phyloP scores from a whole-genome alignment of 2,888 invertebrate genomes.

The Allophyes oxyacanthae region DNA sequence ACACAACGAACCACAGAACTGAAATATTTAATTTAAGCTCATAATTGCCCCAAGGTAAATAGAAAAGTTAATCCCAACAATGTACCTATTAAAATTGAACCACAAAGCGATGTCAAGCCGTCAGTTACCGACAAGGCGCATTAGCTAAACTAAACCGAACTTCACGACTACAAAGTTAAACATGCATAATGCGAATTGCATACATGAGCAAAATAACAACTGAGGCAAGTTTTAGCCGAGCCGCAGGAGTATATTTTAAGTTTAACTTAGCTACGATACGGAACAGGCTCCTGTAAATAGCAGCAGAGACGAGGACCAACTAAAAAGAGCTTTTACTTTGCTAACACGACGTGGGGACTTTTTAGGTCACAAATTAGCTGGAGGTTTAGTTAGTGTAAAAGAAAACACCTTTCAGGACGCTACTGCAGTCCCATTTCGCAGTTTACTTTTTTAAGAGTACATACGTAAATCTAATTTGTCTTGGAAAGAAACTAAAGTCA shows the following conservation, averaged over 20 bases:
- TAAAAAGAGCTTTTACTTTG: slow-evolving; percentile 16
- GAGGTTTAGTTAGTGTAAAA: neutral
- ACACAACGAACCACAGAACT: no score
- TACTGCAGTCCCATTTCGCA: neutral
- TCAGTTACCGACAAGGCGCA: slow-evolving; percentile 36
- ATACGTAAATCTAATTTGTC: no score
- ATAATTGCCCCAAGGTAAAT: neutral
- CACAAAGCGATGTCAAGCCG: slow-evolving; percentile 38
- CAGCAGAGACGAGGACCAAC: slow-evolving; percentile 21
- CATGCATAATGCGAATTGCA: slow-evolving; percentile 44
- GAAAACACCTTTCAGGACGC: neutral
- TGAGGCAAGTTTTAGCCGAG: slow-evolving; percentile 31
- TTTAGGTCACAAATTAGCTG: slow-evolving; percentile 34
- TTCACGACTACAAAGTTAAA: slow-evolving; percentile 39
- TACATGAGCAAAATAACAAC: slow-evolving; percentile 44
- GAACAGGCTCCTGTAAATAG: slow-evolving; percentile 32
- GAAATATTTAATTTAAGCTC: no score
- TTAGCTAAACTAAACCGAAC: slow-evolving; percentile 35
- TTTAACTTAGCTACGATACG: slow-evolving; percentile 21
- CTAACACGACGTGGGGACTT: slow-evolving; percentile 16
- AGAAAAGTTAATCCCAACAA: slow-evolving; percentile 16
- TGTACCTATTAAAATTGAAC: slow-evolving; percentile 21
- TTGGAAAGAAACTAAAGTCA: no score
- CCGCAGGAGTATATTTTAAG: slow-evolving; percentile 26
- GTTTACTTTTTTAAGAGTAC: neutral